Base-by-base conservation (phyloP, 2,113 vertebrate species). In the Todiramphus saurophagus region DNA sequence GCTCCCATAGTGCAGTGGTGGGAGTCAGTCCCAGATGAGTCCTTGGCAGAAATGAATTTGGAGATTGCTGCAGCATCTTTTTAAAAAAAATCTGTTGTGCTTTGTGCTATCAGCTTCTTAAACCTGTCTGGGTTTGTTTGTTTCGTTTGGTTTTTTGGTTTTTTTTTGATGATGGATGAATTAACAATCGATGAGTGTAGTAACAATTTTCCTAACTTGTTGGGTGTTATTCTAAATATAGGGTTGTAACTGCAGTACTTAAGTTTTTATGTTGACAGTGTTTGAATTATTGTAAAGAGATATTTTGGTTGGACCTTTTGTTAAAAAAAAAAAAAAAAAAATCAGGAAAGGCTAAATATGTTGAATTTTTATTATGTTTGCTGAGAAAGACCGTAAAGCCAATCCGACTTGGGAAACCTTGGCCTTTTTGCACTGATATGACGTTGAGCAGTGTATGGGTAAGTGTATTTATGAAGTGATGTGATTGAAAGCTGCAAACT, bases 281-380 rank as follows among this genome's bases (percentile, higher is more conserved):
- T 93, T 97, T 91, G 94, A 96, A 87, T 96, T 94, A 78, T 80
- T 95, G 17, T 63, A 90, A 93, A 89, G 16, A 74, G 87, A 3
- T 82, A 44, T 66, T 89, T 59, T 78, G 25, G 16, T 82, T 91
- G 30, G 41, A 79, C 33, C 9, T 92, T 90, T 68, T 63, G 64
- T 76, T 95, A 74, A 77, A 90, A 56, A 56, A 68, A 76, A 30
- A 21, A n/a, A 23, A 23, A 28, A 13, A 27, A 3, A n/a, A 28
- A 35, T 62, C 10, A 37, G 37, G 37, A 37, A 37, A 37, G 37
- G 37, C 37, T 37, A 37, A 37, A 37, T 37, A 37, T 37, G 37
- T 37, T 37, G 37, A 37, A 37, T 37, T 37, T 37, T 37, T 37
- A 37, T 37, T 37, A n/a, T 0, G 1, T 89, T 95, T 94, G 68